phyloP scores from a whole-genome alignment of 1,140 invertebrate genomes.

The Lamellibrachia luymesi region DNA sequence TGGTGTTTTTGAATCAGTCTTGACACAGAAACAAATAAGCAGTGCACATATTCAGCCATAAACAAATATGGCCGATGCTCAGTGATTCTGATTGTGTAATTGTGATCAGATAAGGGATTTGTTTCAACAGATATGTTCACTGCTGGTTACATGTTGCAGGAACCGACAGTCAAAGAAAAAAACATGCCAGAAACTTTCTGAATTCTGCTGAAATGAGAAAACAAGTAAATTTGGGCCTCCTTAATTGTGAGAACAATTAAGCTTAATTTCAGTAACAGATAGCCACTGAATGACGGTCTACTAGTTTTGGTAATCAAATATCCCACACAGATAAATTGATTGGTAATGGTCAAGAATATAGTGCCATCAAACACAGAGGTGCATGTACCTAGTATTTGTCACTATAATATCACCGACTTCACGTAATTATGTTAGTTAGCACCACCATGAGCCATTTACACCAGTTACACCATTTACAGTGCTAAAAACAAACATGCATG shows the following conservation, averaged over 20 bases:
- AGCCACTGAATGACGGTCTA: background rate
- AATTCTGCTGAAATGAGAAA: background rate
- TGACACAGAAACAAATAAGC: background rate
- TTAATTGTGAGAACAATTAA: background rate
- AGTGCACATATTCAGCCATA: background rate
- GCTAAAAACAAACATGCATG: background rate
- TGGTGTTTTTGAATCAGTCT: slow-evolving; percentile 5
- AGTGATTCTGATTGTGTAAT: background rate
- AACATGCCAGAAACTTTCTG: background rate
- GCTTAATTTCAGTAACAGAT: background rate
- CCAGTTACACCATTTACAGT: too few species aligned
- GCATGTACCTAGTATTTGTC: background rate
- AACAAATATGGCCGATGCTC: background rate
- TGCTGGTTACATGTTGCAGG: background rate
- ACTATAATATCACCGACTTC: background rate
- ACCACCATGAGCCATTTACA: background rate
- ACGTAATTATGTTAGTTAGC: background rate
- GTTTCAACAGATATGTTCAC: background rate
- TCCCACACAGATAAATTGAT: background rate
- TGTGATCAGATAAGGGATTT: background rate
- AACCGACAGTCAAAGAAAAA: background rate
- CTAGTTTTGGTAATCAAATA: too few species aligned
- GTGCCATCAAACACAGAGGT: background rate
- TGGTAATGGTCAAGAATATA: background rate
- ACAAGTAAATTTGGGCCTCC: background rate